Conservation (phyloP, 2,797 vertebrate genomes). For the Miichthys miiuy region DNA sequence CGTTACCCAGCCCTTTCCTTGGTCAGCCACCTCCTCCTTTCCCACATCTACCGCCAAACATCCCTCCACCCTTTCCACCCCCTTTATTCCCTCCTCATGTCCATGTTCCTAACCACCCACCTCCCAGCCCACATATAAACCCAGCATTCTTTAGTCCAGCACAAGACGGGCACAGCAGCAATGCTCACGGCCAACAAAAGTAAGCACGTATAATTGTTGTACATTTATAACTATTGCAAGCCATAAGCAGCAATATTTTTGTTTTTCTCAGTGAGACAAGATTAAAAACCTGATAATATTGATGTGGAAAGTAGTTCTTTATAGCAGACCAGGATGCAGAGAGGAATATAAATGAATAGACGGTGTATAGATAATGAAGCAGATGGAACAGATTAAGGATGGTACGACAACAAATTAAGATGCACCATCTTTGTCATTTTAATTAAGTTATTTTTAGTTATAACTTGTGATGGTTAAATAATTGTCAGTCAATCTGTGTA, state of each 20-base stretch:
- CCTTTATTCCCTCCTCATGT: conserved; percentile 83
- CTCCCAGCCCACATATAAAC: conserved; percentile 90
- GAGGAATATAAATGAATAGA: neutral
- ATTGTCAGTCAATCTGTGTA: neutral
- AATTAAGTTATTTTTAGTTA: conserved; percentile 1
- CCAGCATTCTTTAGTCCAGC: conserved; percentile 89
- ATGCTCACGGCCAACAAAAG: conserved; percentile 73
- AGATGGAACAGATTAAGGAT: neutral
- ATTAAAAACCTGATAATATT: neutral
- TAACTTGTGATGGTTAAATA: neutral
- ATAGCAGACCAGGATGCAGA: neutral
- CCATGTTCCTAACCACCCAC: conserved; percentile 77
- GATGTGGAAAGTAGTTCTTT: neutral
- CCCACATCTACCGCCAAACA: conserved; percentile 83
- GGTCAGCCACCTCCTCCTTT: conserved; percentile 84
- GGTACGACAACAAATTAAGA: neutral
- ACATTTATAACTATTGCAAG: conserved; percentile 3
- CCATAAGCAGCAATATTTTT: neutral
- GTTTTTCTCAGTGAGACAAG: neutral
- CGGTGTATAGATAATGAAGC: neutral
- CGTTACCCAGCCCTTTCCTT: conserved; percentile 84
- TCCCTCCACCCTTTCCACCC: conserved; percentile 84
- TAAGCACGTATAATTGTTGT: conserved; percentile 57
- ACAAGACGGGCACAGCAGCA: conserved; percentile 72
- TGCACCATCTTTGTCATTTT: neutral